Percentiles rank a stretch among this genome's conserved stretches.
These are phyloP conservation scores for Proctacanthus coquilletti DNA, from an alignment of 1,140 invertebrate genomes.

Conservation along the genomic window DNA sequence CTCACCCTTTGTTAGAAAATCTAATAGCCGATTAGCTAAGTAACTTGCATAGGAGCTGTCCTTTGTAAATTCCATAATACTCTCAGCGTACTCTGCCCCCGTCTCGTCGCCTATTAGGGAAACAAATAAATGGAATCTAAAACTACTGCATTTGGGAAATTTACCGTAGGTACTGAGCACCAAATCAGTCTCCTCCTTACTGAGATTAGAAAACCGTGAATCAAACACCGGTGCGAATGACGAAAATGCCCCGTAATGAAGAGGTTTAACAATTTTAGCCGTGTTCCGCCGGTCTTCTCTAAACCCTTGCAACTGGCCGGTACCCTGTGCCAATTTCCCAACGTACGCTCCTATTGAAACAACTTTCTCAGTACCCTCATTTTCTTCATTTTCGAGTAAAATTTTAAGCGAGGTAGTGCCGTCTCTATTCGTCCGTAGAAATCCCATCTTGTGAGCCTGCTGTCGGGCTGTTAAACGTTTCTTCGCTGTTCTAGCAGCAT, in stretches of 20 bases:
- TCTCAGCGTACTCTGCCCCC: slow-evolving; percentile 76
- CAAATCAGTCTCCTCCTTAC: slow-evolving; percentile 84
- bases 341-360: slow-evolving; percentile 66
- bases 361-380: slow-evolving; percentile 59
- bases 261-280: slow-evolving; percentile 75
- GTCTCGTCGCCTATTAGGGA: slow-evolving; percentile 53
- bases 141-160: slow-evolving; percentile 7
- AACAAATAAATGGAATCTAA: slow-evolving; percentile 1
- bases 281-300: slow-evolving; percentile 80
- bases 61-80: slow-evolving; percentile 65
- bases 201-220: slow-evolving; percentile 86
- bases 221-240: slow-evolving; percentile 92
- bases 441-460: slow-evolving; percentile 56
- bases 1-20: slow-evolving; percentile 68
- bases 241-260: slow-evolving; percentile 89
- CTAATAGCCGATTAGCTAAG: slow-evolving; percentile 71
- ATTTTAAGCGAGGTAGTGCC: slow-evolving; percentile 80
- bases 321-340: slow-evolving; percentile 72
- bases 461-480: slow-evolving; percentile 24
- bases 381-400: slow-evolving; percentile 40
- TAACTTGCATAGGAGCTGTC: slow-evolving; percentile 66
- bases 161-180: slow-evolving; percentile 78
- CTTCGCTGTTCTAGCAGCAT: slow-evolving; percentile 22
- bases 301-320: slow-evolving; percentile 45
- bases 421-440: slow-evolving; percentile 61